Evolutionary conservation across 2,113 vertebrate species (phyloP), one percentile per base, ranked within the genome.

Genomic region (Eurypyga helias): DNA sequence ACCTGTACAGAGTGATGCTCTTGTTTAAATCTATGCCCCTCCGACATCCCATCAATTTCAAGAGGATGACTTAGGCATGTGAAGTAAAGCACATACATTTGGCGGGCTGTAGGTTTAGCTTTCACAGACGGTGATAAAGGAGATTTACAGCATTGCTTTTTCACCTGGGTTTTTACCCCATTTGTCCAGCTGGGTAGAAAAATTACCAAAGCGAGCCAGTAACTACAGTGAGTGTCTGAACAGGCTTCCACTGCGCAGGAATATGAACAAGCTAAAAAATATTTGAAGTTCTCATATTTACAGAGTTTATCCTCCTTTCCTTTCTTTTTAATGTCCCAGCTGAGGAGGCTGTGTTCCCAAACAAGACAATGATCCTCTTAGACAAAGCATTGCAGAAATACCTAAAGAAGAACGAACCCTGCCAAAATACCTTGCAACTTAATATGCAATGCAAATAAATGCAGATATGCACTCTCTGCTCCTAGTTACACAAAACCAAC

Each of bases 171-270:
- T 96, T 95, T 93, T 94, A 75, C 80, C 86, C 92, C 38, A n/a
- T 95, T 95, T 95, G 80, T 95, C 92, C 96, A 95, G 60, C 77
- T 62, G 57, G 65, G 57, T 64, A 89, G 73, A 97, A 96, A 82
- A 96, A 97, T 72, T 61, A 82, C 86, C 88, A 64, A 67, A 78
- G 90, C 64, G 60, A 87, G 41, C 38, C 72, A n/a, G 80, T 28
- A 66, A 36, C 76, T 71, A 57, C 1, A 3, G 52, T 33, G 46
- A 73, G 57, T 10, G n/a, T 79, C n/a, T 36, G 66, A 76, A 54
- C 5, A 54, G 43, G 46, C 9, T 79, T 70, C 55, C 45, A 45
- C 61, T 34, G 66, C 3, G 12, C 34, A 38, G 55, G 43, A 60
- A 45, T 23, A 38, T 20, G 72, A 86, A 55, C 41, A 48, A 70